Conservation (phyloP, 2,113 vertebrate species). For the Chascanopsetta lugubris region DNA sequence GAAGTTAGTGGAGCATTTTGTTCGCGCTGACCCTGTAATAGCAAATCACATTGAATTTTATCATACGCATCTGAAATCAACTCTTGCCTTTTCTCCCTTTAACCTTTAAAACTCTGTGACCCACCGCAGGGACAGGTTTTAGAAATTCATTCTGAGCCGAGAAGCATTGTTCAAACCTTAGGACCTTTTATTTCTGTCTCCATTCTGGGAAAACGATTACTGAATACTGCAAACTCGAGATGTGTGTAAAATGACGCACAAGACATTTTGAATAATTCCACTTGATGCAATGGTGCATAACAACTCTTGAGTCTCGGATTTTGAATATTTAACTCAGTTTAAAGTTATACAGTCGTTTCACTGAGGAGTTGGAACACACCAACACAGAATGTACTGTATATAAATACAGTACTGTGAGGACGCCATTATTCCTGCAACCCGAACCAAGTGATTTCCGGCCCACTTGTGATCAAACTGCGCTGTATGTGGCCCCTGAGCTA, state of each 20-base stretch:
- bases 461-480: too few species aligned
- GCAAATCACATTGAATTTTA: constrained; percentile 1
- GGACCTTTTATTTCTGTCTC: background rate
- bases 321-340: constrained; percentile 5
- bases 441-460: too few species aligned
- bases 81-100: background rate
- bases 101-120: background rate
- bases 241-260: background rate
- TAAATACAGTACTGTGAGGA: too few species aligned
- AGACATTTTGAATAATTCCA: constrained; percentile 12
- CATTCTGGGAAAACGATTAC: background rate
- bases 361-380: background rate
- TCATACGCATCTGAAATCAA: background rate
- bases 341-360: background rate
- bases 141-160: constrained; percentile 4
- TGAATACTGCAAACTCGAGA: background rate
- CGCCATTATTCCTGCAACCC: too few species aligned
- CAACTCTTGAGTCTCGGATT: background rate
- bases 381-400: constrained; percentile 2
- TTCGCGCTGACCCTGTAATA: background rate
- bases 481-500: too few species aligned
- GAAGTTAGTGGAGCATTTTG: background rate
- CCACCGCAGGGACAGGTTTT: background rate
- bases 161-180: background rate
- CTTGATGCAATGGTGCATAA: constrained; percentile 1